phyloP scores from a whole-genome alignment of 2,888 invertebrate genomes.

The Prosopocoilus inquinatus region DNA sequence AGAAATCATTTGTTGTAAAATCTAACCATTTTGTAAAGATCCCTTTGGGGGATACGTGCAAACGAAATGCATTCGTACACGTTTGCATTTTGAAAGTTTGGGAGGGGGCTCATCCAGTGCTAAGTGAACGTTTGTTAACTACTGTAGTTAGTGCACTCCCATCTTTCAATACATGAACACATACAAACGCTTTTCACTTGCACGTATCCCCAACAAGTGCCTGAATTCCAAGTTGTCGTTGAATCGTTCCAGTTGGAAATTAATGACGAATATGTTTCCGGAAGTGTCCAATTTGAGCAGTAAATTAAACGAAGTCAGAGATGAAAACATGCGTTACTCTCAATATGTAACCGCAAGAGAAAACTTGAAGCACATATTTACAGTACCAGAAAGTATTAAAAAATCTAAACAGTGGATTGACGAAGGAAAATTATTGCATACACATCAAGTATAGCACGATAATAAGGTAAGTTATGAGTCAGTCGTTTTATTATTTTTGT shows the following conservation, averaged over 20 bases:
- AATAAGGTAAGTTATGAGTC: slow-evolving; percentile 1
- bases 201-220: too few species aligned
- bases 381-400: slow-evolving; percentile 93
- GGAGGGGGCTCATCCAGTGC: too few species aligned
- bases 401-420: slow-evolving; percentile 92
- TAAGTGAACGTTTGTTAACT: too few species aligned
- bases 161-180: too few species aligned
- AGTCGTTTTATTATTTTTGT: slow-evolving; percentile 21
- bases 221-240: neutral
- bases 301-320: slow-evolving; percentile 79
- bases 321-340: slow-evolving; percentile 92
- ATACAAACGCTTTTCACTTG: too few species aligned
- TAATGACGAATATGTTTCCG: slow-evolving; percentile 72
- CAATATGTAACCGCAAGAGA: slow-evolving; percentile 98
- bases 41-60: too few species aligned
- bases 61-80: too few species aligned
- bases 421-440: slow-evolving; percentile 91
- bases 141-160: too few species aligned
- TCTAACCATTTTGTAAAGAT: too few species aligned
- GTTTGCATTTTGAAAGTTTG: too few species aligned
- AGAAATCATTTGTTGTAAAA: neutral
- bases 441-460: slow-evolving; percentile 71
- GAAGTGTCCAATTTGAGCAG: slow-evolving; percentile 77
- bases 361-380: slow-evolving; percentile 96
- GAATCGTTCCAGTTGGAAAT: slow-evolving; percentile 60